Evolutionary conservation across 2,797 vertebrate species (phyloP).

Genomic region (Girardinus metallicus): DNA sequence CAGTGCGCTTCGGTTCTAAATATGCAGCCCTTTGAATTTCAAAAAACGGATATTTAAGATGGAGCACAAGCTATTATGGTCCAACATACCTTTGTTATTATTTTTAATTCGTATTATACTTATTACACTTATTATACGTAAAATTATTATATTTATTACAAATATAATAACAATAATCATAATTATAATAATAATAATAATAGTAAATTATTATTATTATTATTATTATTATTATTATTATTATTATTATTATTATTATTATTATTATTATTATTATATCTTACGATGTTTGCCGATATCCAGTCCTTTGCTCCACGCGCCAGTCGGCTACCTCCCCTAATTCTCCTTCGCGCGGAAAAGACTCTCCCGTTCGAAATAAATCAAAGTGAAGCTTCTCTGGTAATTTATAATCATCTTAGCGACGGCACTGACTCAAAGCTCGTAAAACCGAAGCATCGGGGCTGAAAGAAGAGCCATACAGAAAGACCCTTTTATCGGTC

Average conservation of each 20-base stretch:
- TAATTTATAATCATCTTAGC: slow-evolving; percentile 74
- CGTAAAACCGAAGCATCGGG: slow-evolving; percentile 71
- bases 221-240: slow-evolving; percentile 21
- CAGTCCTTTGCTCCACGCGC: slow-evolving; percentile 21
- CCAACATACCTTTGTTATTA: slow-evolving; percentile 2
- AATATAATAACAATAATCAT: too few relatives aligned
- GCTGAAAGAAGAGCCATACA: slow-evolving; percentile 60
- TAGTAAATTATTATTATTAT: background rate
- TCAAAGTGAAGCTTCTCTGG: slow-evolving; percentile 66
- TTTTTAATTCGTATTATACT: slow-evolving; percentile 1
- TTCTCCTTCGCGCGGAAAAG: slow-evolving; percentile 58
- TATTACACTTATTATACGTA: too few relatives aligned
- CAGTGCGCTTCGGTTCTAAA: slow-evolving; percentile 49
- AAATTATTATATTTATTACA: too few relatives aligned
- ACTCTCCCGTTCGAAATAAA: slow-evolving; percentile 74
- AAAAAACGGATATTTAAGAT: background rate
- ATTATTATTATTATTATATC: slow-evolving; percentile 21
- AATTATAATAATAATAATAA: too few relatives aligned
- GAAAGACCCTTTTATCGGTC: slow-evolving; percentile 17
- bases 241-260: slow-evolving; percentile 14
- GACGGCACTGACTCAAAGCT: slow-evolving; percentile 63
- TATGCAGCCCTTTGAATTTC: slow-evolving; percentile 49
- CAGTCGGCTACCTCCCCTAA: slow-evolving; percentile 50
- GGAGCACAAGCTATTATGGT: slow-evolving; percentile 52
- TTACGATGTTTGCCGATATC: slow-evolving; percentile 20